Percentiles rank a stretch among this genome's conserved stretches.
Evolutionary conservation across 2,113 vertebrate species (phyloP).

Genomic region (Gila orcuttii): DNA sequence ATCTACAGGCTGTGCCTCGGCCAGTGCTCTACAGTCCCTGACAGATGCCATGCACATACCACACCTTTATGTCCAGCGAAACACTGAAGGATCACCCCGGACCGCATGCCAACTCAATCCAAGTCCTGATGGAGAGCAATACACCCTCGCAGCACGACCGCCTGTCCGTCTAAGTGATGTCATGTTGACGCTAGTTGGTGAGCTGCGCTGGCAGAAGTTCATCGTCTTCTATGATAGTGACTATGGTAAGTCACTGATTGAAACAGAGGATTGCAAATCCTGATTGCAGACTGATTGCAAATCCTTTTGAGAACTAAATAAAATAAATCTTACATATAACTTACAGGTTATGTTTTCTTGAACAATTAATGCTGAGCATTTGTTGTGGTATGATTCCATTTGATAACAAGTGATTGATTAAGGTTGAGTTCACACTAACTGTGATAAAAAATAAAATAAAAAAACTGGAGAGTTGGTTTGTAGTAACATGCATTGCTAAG

Average conservation of each 20-base stretch:
- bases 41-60: slow-evolving; percentile 99
- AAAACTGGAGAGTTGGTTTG: not conserved
- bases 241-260: slow-evolving; percentile 82
- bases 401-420: not conserved
- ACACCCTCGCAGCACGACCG: slow-evolving; percentile 90
- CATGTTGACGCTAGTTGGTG: slow-evolving; percentile 90
- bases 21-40: slow-evolving; percentile 94
- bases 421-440: not conserved
- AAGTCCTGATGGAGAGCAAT: slow-evolving; percentile 88
- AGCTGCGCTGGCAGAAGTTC: slow-evolving; percentile 98
- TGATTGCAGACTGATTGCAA: no score
- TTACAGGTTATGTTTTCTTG: not conserved
- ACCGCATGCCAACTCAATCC: slow-evolving; percentile 92
- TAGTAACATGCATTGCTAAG: not conserved
- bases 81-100: slow-evolving; percentile 86
- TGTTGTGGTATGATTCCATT: not conserved
- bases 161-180: slow-evolving; percentile 93
- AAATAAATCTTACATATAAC: not conserved
- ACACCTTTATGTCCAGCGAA: slow-evolving; percentile 93
- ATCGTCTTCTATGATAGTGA: slow-evolving; percentile 98
- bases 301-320: not conserved
- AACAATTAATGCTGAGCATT: not conserved
- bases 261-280: no score
- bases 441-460: not conserved
- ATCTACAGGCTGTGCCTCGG: slow-evolving; percentile 93